Evolutionary conservation across 2,888 invertebrate species (phyloP).

Genomic region (Drosophila sordidapex): DNA sequence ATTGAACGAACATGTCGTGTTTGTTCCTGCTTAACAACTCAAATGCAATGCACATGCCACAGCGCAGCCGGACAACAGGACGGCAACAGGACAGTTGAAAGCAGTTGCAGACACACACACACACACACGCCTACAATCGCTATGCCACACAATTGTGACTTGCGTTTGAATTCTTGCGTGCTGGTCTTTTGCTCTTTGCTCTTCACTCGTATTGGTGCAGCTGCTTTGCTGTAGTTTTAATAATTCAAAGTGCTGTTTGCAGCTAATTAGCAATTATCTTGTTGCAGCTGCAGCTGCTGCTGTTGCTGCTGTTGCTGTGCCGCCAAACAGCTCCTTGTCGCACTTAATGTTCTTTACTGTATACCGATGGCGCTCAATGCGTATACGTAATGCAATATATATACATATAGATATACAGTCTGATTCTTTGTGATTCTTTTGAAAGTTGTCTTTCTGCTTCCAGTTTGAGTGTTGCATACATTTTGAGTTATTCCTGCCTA

Average conservation of each 20-base stretch:
- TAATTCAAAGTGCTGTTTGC: conserved; percentile 64
- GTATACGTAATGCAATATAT: conserved; percentile 39
- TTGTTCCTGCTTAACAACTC: conserved; percentile 32
- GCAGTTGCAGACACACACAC: conserved; percentile 7
- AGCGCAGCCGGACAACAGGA: conserved; percentile 16
- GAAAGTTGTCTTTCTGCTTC: no score
- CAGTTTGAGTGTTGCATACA: no score
- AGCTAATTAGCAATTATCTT: not conserved
- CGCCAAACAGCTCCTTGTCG: conserved; percentile 16
- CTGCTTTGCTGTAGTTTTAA: conserved; percentile 62
- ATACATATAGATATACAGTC: not conserved
- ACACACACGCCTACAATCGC: conserved; percentile 22
- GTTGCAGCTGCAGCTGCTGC: not conserved
- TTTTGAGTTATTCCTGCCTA: no score
- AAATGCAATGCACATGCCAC: conserved; percentile 21
- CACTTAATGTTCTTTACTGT: conserved; percentile 49
- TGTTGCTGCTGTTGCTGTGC: not conserved
- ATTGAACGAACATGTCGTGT: conserved; percentile 28
- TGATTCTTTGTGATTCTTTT: no score
- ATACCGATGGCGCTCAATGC: conserved; percentile 42
- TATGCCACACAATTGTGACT: conserved; percentile 34
- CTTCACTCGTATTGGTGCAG: conserved; percentile 12
- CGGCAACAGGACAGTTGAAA: conserved; percentile 5
- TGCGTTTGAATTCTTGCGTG: conserved; percentile 21
- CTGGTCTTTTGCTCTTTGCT: conserved; percentile 13